Percentiles rank a stretch among this genome's conserved stretches.
phyloP scores from a whole-genome alignment of 2,797 vertebrate genomes.

The Pyrrhura leucotis region DNA sequence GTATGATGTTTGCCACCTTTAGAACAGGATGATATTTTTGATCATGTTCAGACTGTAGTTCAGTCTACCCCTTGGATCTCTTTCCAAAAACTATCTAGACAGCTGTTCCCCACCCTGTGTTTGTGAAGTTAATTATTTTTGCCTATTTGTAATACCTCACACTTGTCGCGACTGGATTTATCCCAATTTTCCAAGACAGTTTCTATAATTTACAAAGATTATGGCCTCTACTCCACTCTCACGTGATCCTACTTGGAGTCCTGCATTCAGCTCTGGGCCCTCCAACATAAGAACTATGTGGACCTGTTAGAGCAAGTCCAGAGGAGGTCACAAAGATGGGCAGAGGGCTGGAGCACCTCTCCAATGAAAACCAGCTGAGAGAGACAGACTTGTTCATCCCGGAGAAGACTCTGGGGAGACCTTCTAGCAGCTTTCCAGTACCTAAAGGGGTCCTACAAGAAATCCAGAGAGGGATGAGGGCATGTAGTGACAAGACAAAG shows the following conservation, averaged over 20 bases:
- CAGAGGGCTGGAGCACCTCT: neutral
- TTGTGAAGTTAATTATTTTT: neutral
- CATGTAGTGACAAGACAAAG: neutral
- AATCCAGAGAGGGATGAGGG: neutral
- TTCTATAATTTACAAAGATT: neutral
- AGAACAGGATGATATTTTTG: conserved; percentile 24
- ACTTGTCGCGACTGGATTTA: neutral
- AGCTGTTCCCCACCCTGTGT: neutral
- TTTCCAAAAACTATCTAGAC: conserved; percentile 18
- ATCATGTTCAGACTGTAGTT: neutral
- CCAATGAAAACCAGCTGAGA: neutral
- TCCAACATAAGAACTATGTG: neutral
- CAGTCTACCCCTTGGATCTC: neutral
- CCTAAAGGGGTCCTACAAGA: neutral
- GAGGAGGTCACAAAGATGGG: neutral
- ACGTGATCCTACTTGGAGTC: neutral
- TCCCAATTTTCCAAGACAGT: neutral
- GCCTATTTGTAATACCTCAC: neutral
- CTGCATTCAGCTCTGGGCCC: neutral
- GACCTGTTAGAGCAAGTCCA: neutral
- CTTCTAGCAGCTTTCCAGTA: neutral
- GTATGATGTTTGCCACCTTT: conserved; percentile 20
- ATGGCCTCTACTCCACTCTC: neutral
- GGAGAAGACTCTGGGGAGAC: neutral
- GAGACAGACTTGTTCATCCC: neutral